phyloP scores from a whole-genome alignment of 2,113 vertebrate species.

The Brachypodius melanocephalos region DNA sequence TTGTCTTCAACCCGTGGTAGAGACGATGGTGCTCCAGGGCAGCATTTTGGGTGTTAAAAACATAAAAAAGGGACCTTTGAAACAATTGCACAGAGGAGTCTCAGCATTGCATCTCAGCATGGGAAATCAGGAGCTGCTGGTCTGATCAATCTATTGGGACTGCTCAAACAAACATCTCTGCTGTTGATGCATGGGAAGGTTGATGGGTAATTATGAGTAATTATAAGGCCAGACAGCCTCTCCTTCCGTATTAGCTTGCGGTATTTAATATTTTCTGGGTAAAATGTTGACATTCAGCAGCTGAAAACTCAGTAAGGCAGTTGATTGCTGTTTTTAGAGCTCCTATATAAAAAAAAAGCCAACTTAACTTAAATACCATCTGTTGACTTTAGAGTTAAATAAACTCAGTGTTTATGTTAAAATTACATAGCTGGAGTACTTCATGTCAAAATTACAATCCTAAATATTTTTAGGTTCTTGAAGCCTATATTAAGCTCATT shows the following conservation, averaged over 20 bases:
- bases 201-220: slow-evolving; percentile 29
- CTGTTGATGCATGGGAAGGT: neutral
- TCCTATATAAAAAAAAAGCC: slow-evolving; percentile 13
- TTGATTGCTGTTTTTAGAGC: slow-evolving; percentile 64
- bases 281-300: slow-evolving; percentile 41
- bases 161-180: neutral
- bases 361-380: slow-evolving; percentile 64
- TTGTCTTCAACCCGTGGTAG: accelerated
- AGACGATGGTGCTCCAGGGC: accelerated
- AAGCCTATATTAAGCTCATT: slow-evolving; percentile 56
- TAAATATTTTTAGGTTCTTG: slow-evolving; percentile 53
- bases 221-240: slow-evolving; percentile 19
- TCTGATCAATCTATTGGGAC: neutral
- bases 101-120: accelerated
- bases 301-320: slow-evolving; percentile 25
- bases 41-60: neutral
- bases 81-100: accelerated
- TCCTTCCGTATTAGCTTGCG: slow-evolving; percentile 27
- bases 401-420: slow-evolving; percentile 58
- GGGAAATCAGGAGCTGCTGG: neutral
- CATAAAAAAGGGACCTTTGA: neutral
- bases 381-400: slow-evolving; percentile 66
- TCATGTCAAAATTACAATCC: slow-evolving; percentile 62
- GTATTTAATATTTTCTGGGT: slow-evolving; percentile 40
- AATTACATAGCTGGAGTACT: slow-evolving; percentile 61